Evolutionary conservation across 2,113 vertebrate species (phyloP).

Genomic region (human): GRCh38 chr2:180445501-180446000

Average conservation of each 20-base stretch:
- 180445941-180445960: not conserved
- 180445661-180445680: not conserved
- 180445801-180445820: not conserved
- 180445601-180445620: not conserved
- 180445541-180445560: not conserved
- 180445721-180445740: not conserved
- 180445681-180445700: not conserved
- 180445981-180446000: not conserved
- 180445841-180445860: not conserved
- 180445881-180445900: not conserved
- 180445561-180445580: not conserved
- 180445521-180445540: not conserved
- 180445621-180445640: not conserved
- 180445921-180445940: not conserved
- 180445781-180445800: not conserved
- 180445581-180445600: not conserved
- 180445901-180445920: not conserved
- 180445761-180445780: not conserved
- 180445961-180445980: not conserved
- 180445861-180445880: not conserved
- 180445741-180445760: not conserved
- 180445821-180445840: not conserved
- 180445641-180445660: not conserved
- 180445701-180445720: not conserved
- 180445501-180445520: not conserved